phyloP scores from a whole-genome alignment of 53 echinoderm and acorn worm genomes.

The Patiria pectinifera region DNA sequence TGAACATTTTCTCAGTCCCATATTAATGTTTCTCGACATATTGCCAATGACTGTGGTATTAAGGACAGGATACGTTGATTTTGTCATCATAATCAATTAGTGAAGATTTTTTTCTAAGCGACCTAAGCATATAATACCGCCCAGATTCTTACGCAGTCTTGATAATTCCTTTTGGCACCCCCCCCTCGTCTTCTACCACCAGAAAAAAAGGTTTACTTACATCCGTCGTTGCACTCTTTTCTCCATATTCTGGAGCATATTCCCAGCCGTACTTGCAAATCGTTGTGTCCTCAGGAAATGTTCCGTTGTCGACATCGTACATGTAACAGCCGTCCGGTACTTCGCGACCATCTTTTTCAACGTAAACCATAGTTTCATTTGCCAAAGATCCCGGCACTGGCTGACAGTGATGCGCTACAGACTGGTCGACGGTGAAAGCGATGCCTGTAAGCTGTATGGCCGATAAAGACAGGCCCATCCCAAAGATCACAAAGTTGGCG shows the following conservation, averaged over 20 bases:
- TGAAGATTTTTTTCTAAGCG: too few relatives aligned
- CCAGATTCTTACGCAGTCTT: too few relatives aligned
- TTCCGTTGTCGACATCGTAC: background rate
- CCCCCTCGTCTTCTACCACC: too few relatives aligned
- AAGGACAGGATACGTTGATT: too few relatives aligned
- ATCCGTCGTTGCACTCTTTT: background rate
- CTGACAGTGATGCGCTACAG: background rate
- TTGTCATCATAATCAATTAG: too few relatives aligned
- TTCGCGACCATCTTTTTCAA: background rate
- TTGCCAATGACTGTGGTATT: too few relatives aligned
- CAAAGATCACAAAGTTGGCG: constrained; percentile 2
- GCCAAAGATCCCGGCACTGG: background rate
- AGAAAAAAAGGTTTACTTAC: background rate
- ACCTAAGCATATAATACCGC: too few relatives aligned
- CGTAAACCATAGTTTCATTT: background rate
- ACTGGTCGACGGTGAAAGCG: constrained; percentile 8
- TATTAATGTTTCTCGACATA: too few relatives aligned
- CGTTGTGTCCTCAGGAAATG: background rate
- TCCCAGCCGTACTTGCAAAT: constrained; percentile 7
- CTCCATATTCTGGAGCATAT: background rate
- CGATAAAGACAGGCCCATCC: background rate
- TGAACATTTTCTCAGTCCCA: too few relatives aligned
- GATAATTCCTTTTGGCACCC: too few relatives aligned
- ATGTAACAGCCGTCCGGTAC: background rate
- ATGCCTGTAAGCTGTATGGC: background rate